Percentiles rank a stretch among this genome's conserved stretches.
These are phyloP conservation scores for Hippocampus abdominalis DNA, from an alignment of 2,113 vertebrate species.

Conservation along the genomic window DNA sequence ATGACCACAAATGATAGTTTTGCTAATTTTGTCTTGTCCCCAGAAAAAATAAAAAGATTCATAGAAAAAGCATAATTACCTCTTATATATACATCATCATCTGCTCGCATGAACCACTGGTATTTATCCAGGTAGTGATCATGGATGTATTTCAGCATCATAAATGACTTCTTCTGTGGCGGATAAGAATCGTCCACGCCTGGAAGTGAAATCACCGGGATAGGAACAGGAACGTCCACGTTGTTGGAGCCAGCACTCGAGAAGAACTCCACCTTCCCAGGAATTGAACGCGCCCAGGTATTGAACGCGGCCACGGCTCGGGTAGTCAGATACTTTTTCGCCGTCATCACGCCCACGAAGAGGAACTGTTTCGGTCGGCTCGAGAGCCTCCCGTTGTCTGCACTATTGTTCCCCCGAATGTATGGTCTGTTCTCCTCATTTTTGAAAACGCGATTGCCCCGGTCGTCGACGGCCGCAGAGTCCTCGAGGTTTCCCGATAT, in stretches of 20 bases:
- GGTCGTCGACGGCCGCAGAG: background rate
- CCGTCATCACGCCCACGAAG: constrained; percentile 56
- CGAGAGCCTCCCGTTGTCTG: background rate
- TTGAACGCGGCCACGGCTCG: constrained; percentile 42
- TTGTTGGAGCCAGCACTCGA: constrained; percentile 20
- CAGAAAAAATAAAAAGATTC: background rate
- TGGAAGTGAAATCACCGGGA: constrained; percentile 32
- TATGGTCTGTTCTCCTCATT: constrained; percentile 6
- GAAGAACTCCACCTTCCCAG: constrained; percentile 50
- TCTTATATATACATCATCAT: constrained; percentile 85
- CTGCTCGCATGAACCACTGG: constrained; percentile 87
- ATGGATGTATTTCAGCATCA: constrained; percentile 88
- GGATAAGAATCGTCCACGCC: constrained; percentile 85
- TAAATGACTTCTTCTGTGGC: constrained; percentile 85
- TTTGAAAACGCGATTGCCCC: background rate
- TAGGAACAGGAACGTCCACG: background rate
- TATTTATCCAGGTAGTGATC: constrained; percentile 82
- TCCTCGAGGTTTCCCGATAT: background rate
- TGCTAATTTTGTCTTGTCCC: background rate
- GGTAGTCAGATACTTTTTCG: constrained; percentile 44
- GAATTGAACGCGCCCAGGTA: constrained; percentile 40
- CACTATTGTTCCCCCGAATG: constrained; percentile 8
- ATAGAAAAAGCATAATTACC: constrained; percentile 33
- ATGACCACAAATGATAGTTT: too few species aligned
- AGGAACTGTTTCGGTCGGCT: constrained; percentile 29